phyloP scores from a whole-genome alignment of 1,140 invertebrate species.

The Phymastichus coffea region DNA sequence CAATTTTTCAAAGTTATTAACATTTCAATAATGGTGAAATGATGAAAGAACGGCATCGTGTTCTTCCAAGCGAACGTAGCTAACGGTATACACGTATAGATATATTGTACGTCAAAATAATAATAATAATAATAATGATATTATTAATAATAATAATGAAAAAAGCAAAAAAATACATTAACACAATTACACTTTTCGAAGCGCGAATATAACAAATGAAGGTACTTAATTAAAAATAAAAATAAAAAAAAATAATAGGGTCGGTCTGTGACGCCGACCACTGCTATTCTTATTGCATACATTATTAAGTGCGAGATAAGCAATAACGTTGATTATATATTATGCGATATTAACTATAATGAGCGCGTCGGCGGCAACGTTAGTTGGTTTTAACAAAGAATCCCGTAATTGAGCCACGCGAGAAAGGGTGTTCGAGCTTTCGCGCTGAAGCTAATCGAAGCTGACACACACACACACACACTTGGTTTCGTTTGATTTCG shows the following conservation, averaged over 20 bases:
- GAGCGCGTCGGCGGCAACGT: too few species aligned
- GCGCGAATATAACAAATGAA: too few species aligned
- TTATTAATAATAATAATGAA: too few species aligned
- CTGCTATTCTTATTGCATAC: conserved; percentile 14
- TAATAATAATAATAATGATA: too few species aligned
- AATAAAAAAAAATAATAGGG: neutral
- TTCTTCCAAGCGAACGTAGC: conserved; percentile 26
- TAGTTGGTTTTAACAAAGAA: too few species aligned
- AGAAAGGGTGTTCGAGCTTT: conserved; percentile 21
- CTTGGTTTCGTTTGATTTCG: too few species aligned
- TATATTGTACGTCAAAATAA: neutral
- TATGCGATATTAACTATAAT: too few species aligned
- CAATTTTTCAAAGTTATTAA: conserved; percentile 9
- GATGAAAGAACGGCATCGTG: conserved; percentile 20
- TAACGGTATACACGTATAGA: conserved; percentile 23
- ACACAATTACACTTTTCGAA: conserved; percentile 1
- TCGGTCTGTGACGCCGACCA: conserved; percentile 5
- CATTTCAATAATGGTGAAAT: neutral
- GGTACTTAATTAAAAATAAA: conserved; percentile 3
- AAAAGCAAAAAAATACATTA: neutral
- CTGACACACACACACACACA: too few species aligned
- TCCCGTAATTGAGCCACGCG: too few species aligned
- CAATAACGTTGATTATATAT: conserved; percentile 20
- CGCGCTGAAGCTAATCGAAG: neutral
- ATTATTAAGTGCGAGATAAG: conserved; percentile 11